Conservation (phyloP, 2,113 vertebrate species). For the Caloenas nicobarica region DNA sequence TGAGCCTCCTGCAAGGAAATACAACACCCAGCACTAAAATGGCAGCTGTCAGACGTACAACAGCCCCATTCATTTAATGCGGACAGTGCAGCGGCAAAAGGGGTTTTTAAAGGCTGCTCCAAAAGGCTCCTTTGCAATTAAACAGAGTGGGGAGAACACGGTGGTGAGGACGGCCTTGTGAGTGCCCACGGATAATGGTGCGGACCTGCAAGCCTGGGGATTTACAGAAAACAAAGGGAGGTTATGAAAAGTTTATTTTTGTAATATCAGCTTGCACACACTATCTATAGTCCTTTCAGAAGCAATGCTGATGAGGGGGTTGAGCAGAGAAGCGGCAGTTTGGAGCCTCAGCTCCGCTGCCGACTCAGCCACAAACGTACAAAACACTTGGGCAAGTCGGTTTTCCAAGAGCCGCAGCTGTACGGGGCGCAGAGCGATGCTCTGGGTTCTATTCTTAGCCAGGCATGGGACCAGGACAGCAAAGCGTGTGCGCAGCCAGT, state of each 20-base stretch:
- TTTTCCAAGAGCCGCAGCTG: neutral
- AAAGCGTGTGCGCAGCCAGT: neutral
- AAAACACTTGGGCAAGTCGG: neutral
- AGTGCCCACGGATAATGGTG: accelerated
- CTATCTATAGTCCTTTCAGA: neutral
- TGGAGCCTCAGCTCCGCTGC: neutral
- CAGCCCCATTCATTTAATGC: neutral
- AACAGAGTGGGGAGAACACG: neutral
- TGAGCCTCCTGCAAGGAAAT: slow-evolving; percentile 11
- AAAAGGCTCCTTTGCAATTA: neutral
- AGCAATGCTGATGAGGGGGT: neutral
- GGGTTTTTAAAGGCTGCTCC: neutral
- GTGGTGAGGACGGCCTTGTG: neutral
- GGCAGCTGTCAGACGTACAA: neutral
- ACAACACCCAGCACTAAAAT: neutral
- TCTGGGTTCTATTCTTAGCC: neutral
- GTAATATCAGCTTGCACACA: neutral
- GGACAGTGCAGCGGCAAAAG: accelerated
- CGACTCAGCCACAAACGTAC: neutral
- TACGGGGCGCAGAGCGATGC: neutral
- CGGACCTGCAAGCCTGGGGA: neutral
- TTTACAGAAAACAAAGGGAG: neutral
- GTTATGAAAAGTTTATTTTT: neutral
- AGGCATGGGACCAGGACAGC: neutral
- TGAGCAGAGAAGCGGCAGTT: neutral